Percentiles rank a stretch among this genome's conserved stretches.
phyloP scores from a whole-genome alignment of 2,113 vertebrate species.

The Catharus minimus region DNA sequence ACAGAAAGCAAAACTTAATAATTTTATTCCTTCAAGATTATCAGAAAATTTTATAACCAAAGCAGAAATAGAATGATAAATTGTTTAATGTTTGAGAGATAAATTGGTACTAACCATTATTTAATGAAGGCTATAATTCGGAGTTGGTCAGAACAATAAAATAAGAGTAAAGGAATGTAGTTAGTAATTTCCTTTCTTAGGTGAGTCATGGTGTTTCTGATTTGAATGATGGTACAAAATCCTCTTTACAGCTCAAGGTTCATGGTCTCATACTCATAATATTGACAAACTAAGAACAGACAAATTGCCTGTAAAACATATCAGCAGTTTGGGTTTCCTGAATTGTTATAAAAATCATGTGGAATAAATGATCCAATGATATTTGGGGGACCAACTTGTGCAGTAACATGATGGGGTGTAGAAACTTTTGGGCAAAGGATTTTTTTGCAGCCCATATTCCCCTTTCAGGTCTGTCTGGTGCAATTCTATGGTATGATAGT shows the following conservation, averaged over 20 bases:
- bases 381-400: background rate
- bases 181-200: background rate
- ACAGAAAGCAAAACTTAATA: background rate
- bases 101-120: background rate
- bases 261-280: background rate
- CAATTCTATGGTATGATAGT: background rate
- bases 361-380: background rate
- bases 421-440: background rate
- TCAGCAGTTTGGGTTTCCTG: background rate
- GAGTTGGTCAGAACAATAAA: background rate
- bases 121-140: background rate
- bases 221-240: background rate
- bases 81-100: background rate
- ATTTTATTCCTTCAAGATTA: background rate
- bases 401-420: accelerated
- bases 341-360: background rate
- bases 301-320: background rate
- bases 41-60: background rate
- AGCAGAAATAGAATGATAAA: background rate
- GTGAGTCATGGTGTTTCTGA: background rate
- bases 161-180: background rate
- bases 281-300: background rate
- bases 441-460: background rate
- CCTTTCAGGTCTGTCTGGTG: background rate
- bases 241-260: background rate